phyloP scores from a whole-genome alignment of 2,888 invertebrate species.

The Malthinus seriepunctatus region DNA sequence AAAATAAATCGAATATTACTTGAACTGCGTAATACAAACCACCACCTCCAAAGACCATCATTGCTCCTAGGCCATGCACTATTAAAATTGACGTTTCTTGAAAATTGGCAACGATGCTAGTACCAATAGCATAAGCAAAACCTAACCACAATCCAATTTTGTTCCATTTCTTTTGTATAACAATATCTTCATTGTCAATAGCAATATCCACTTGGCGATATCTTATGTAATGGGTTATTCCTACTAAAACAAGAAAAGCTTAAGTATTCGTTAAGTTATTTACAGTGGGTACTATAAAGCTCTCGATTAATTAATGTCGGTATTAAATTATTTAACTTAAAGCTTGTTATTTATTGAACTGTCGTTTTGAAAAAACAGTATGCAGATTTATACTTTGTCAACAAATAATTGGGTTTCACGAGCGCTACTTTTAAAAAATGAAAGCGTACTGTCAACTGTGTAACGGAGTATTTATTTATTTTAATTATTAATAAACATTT shows the following conservation, averaged over 20 bases:
- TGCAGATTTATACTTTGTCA: no score
- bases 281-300: no score
- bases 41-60: not conserved
- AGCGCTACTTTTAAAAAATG: no score
- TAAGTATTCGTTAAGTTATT: no score
- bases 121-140: constrained; percentile 13
- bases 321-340: no score
- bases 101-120: constrained; percentile 3
- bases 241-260: not conserved
- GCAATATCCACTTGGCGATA: constrained; percentile 15
- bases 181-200: not conserved
- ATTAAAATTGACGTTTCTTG: not conserved
- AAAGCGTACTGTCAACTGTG: no score
- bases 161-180: constrained; percentile 13
- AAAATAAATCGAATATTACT: not conserved
- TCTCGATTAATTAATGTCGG: no score
- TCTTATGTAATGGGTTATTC: constrained; percentile 10
- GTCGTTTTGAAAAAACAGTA: no score
- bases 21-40: not conserved
- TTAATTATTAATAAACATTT: no score
- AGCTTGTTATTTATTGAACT: no score
- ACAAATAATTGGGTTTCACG: no score
- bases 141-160: constrained; percentile 9
- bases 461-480: no score
- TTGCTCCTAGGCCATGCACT: not conserved